phyloP scores from a whole-genome alignment of 2,888 invertebrate species.

The Myathropa florea region DNA sequence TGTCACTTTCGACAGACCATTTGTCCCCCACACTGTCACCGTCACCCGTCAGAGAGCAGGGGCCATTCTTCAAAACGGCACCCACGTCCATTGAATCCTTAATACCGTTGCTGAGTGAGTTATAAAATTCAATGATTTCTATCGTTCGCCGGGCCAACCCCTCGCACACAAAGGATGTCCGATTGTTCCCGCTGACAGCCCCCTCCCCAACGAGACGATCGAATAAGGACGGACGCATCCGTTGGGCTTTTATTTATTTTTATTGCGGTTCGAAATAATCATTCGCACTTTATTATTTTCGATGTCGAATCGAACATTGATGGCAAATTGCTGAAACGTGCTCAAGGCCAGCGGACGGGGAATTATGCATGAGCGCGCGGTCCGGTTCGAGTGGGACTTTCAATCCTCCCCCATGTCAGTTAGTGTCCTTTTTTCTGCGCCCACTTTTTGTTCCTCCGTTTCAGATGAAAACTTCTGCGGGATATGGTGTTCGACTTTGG shows the following conservation, averaged over 20 bases:
- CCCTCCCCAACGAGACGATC: neutral
- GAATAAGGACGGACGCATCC: conserved; percentile 6
- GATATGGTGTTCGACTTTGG: conserved; percentile 19
- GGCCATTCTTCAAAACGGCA: conserved; percentile 44
- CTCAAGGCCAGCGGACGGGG: conserved; percentile 46
- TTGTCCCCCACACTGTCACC: conserved; percentile 18
- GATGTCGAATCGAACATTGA: conserved; percentile 68
- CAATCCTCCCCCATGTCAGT: neutral
- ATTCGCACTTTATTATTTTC: conserved; percentile 71
- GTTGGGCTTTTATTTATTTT: conserved; percentile 60
- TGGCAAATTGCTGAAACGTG: conserved; percentile 67
- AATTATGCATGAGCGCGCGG: conserved; percentile 60
- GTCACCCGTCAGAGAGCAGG: neutral
- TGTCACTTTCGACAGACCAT: conserved; percentile 67
- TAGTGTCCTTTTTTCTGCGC: neutral
- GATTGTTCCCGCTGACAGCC: conserved; percentile 43
- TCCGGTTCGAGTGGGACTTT: neutral
- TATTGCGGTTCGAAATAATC: conserved; percentile 69
- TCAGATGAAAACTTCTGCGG: conserved; percentile 11
- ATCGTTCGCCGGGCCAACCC: neutral
- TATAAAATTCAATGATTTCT: conserved; percentile 59
- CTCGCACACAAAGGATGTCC: conserved; percentile 50
- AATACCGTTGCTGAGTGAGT: conserved; percentile 61
- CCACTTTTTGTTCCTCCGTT: neutral
- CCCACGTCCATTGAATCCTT: conserved; percentile 62